Conservation (phyloP, 1,140 invertebrate genomes). For the Pogonomyrmex californicus region DNA sequence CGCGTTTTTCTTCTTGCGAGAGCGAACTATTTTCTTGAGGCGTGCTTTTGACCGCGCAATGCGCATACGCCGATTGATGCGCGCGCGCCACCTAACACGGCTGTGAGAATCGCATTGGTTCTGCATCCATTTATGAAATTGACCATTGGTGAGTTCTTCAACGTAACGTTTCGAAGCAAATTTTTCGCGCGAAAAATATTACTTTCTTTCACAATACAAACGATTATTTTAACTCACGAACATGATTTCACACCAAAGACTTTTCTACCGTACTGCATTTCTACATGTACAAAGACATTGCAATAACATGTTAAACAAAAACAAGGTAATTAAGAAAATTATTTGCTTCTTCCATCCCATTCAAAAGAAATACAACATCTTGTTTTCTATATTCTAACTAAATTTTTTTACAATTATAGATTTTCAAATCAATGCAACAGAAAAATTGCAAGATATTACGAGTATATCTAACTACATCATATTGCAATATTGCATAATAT, state of each 20-base stretch:
- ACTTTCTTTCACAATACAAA: neutral
- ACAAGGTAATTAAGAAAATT: neutral
- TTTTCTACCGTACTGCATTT: neutral
- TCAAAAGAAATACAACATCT: neutral
- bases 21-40: constrained; percentile 67
- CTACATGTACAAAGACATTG: neutral
- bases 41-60: neutral
- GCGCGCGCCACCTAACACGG: constrained; percentile 50
- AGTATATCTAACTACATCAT: neutral
- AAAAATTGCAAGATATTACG: neutral
- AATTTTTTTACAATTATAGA: neutral
- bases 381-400: neutral
- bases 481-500: neutral
- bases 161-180: neutral
- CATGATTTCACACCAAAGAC: neutral
- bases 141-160: constrained; percentile 17
- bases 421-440: neutral
- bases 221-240: neutral
- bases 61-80: constrained; percentile 24
- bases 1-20: constrained; percentile 26
- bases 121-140: neutral
- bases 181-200: neutral
- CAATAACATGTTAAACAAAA: neutral
- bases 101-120: neutral
- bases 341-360: neutral